Percentiles rank a stretch among this genome's conserved stretches.
phyloP scores from a whole-genome alignment of 2,113 vertebrate species.

The Dryoscopus gambensis region DNA sequence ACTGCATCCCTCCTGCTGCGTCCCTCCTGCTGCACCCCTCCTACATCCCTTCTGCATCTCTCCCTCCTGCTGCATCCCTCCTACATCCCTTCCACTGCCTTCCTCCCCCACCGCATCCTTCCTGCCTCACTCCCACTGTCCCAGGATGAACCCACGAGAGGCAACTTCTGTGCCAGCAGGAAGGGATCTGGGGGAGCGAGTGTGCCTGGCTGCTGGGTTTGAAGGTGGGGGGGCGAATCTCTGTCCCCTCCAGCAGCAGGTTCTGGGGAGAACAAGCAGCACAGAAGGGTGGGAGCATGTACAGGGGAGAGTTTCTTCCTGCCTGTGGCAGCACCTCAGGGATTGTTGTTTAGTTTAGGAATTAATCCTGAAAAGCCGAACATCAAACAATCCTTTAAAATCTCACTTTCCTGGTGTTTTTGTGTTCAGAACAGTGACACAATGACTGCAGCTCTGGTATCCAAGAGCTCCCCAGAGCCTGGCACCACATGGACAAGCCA shows the following conservation, averaged over 20 bases:
- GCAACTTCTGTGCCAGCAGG: not conserved
- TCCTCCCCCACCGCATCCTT: not conserved
- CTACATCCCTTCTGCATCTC: not conserved
- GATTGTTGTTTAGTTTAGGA: not conserved
- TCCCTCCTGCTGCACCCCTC: not conserved
- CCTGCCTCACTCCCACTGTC: not conserved
- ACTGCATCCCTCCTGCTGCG: not conserved
- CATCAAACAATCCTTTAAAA: not conserved
- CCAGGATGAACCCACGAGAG: not conserved
- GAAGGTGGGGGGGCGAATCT: not conserved
- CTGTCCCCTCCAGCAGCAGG: rapidly evolving
- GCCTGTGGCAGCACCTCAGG: not conserved
- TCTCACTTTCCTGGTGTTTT: not conserved
- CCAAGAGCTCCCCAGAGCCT: not conserved
- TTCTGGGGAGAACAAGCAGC: not conserved
- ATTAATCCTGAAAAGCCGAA: not conserved
- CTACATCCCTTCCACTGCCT: not conserved
- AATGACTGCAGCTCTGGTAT: not conserved
- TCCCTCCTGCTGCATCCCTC: not conserved
- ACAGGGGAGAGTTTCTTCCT: not conserved
- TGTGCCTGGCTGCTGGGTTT: rapidly evolving
- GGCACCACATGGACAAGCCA: not conserved
- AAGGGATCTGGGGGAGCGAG: rapidly evolving
- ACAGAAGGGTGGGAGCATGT: not conserved
- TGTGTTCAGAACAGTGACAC: not conserved